A percentile compares a stretch with the other conserved stretches of the same genome.
Conservation (phyloP, 2,113 vertebrate genomes). For the Rissa tridactyla region DNA sequence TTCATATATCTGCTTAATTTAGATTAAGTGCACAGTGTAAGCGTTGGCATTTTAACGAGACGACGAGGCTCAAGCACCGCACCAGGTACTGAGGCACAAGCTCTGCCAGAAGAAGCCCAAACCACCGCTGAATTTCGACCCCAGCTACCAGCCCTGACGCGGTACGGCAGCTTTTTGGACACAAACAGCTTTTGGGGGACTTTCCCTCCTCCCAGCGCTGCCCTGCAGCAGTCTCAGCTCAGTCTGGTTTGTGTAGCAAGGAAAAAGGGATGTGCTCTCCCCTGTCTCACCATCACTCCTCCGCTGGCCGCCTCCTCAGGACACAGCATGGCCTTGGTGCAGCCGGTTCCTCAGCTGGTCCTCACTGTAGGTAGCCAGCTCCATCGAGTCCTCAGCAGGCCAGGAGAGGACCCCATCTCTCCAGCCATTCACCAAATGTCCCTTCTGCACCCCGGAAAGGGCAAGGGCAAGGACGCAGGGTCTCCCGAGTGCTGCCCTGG, state of each 20-base stretch:
- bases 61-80: neutral
- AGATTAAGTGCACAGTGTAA: neutral
- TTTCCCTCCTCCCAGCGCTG: neutral
- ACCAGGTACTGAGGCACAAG: neutral
- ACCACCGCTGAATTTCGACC: neutral
- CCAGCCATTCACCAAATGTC: neutral
- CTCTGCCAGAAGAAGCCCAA: neutral
- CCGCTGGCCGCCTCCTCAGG: fast-evolving
- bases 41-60: neutral
- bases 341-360: neutral
- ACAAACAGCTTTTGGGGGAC: neutral
- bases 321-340: neutral
- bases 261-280: neutral
- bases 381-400: neutral
- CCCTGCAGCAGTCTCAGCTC: neutral
- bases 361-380: neutral
- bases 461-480: fast-evolving
- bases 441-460: neutral
- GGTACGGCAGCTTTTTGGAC: neutral
- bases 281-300: neutral
- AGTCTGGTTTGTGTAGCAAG: neutral
- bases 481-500: neutral
- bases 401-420: neutral
- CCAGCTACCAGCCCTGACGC: too few relatives aligned
- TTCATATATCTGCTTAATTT: neutral